Conservation (phyloP, 2,797 vertebrate species). For the Jordanella pulchra region DNA sequence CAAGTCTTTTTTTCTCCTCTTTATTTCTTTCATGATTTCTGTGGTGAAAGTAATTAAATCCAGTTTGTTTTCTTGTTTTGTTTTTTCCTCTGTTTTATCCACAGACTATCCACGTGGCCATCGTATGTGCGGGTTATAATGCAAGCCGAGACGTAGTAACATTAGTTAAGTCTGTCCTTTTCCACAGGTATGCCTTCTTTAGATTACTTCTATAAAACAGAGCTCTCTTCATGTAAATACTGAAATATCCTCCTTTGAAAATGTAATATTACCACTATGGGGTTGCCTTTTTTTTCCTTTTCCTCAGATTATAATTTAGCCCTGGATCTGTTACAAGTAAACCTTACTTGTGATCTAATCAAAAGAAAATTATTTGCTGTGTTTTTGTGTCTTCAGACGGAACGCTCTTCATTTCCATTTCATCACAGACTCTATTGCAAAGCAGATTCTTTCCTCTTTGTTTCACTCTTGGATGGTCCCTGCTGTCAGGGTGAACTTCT, state of each 20-base stretch:
- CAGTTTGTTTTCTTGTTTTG: neutral
- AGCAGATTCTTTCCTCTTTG: slow-evolving; percentile 93
- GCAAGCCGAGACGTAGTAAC: slow-evolving; percentile 98
- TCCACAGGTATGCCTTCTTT: slow-evolving; percentile 87
- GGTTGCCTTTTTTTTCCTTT: too few relatives aligned
- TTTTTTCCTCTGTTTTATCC: slow-evolving; percentile 4
- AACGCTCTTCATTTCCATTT: slow-evolving; percentile 99
- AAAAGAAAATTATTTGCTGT: too few relatives aligned
- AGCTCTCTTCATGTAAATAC: too few relatives aligned
- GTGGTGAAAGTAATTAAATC: neutral
- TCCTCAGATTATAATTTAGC: too few relatives aligned
- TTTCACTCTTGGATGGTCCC: slow-evolving; percentile 99
- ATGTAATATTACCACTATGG: too few relatives aligned
- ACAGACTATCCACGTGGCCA: slow-evolving; percentile 97
- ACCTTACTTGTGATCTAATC: too few relatives aligned
- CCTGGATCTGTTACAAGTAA: too few relatives aligned
- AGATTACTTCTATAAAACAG: too few relatives aligned
- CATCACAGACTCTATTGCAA: slow-evolving; percentile 94
- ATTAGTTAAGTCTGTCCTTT: slow-evolving; percentile 95
- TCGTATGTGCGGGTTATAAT: slow-evolving; percentile 97
- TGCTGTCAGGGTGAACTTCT: slow-evolving; percentile 94
- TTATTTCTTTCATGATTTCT: neutral
- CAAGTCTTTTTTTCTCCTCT: neutral
- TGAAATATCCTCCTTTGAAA: too few relatives aligned
- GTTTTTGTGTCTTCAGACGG: slow-evolving; percentile 79